Conservation (phyloP, 2,888 invertebrate genomes). For the Coenonympha glycerion region DNA sequence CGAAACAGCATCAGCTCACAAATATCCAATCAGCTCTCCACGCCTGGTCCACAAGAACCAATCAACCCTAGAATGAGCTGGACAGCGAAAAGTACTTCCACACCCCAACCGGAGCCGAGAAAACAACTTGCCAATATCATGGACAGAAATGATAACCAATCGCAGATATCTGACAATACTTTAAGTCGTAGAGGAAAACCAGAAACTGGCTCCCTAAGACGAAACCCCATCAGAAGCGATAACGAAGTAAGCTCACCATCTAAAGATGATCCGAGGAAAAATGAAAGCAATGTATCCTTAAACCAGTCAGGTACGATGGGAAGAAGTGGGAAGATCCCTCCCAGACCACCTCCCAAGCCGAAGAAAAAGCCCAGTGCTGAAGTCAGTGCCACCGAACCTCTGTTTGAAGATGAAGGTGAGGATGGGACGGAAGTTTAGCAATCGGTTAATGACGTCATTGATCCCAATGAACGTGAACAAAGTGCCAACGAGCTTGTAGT, state of each 20-base stretch:
- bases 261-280: slow-evolving; percentile 57
- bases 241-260: slow-evolving; percentile 55
- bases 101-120: slow-evolving; percentile 64
- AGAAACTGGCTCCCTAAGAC: slow-evolving; percentile 68
- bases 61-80: slow-evolving; percentile 68
- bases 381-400: slow-evolving; percentile 78
- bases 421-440: slow-evolving; percentile 91
- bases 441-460: slow-evolving; percentile 18
- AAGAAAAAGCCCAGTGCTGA: slow-evolving; percentile 83
- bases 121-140: slow-evolving; percentile 52
- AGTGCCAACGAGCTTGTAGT: slow-evolving; percentile 72
- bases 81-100: slow-evolving; percentile 70
- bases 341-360: slow-evolving; percentile 88
- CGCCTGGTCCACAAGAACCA: slow-evolving; percentile 71
- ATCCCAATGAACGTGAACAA: slow-evolving; percentile 35
- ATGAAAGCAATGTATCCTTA: slow-evolving; percentile 49
- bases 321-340: slow-evolving; percentile 82
- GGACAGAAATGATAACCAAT: slow-evolving; percentile 52
- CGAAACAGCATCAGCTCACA: slow-evolving; percentile 72
- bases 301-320: slow-evolving; percentile 68
- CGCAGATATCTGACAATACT: slow-evolving; percentile 56
- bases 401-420: slow-evolving; percentile 91
- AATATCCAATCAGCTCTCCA: slow-evolving; percentile 64
- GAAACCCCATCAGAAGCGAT: slow-evolving; percentile 52
- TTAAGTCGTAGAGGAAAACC: slow-evolving; percentile 69